Evolutionary conservation across 2,888 invertebrate genomes (phyloP), one percentile per base, ranked within the genome.

Genomic region (Drosophila lacicola): DNA sequence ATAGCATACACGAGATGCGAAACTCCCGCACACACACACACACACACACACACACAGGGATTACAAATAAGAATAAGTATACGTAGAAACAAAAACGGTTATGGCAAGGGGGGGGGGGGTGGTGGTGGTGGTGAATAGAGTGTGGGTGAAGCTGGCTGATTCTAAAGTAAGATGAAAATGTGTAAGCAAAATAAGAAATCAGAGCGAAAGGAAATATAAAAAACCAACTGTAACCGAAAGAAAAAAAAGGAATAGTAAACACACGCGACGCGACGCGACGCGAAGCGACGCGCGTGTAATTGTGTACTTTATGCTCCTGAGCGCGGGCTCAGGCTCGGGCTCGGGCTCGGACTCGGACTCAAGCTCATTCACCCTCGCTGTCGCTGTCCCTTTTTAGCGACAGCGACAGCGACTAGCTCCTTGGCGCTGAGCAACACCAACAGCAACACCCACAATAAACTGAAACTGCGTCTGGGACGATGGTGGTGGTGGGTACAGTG

Each of bases 291-390:
- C 67, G 51, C 70, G 76, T 64, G 70, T 85, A 85, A 85, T 82
- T 82, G 84, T 82, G 74, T 88, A 65, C 70, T 78, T 82, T 81
- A 80, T 81, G 65, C 56, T 78, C 46, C 58, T 57, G 60, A 67
- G 46, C 21, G 44, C 51, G 42, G 41, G 45, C 17, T 53, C 25
- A 21, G 29, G 39, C 13, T 46, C 37, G 34, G 45, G 39, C 21
- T 47, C 34, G 17, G 49, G 33, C 19, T 37, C 51, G 8, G 14
- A 3, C 44, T 37, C 17, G 34, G 46, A 9, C 36, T 51, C 21
- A 44, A 41, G 69, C 74, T 57, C 70, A 54, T 78, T 71, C 65
- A 71, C 63, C 68, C 67, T 71, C 61, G 76, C 29, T 65, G 47
- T 54, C 55, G 53, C 63, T 65, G 63, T 80, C 84, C 76, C 74